Evolutionary conservation across 2,888 invertebrate genomes (phyloP).

Genomic region (Buathra laborator): DNA sequence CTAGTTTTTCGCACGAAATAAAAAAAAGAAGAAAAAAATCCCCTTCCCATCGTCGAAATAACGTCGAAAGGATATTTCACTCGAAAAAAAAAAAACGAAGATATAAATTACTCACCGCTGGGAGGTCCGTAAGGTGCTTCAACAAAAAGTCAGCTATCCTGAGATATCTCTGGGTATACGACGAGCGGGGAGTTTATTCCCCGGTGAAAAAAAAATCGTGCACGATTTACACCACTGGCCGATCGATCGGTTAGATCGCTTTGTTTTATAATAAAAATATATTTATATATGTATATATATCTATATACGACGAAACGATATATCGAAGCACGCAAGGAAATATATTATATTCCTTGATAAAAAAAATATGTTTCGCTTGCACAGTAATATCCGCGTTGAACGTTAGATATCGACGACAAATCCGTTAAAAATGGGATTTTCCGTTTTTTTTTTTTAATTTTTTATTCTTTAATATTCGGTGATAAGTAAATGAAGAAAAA

Average conservation of each 20-base stretch:
- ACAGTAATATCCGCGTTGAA: conserved; percentile 44
- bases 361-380: conserved; percentile 40
- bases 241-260: conserved; percentile 34
- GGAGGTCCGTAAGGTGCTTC: conserved; percentile 29
- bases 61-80: not conserved
- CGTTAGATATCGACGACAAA: conserved; percentile 8
- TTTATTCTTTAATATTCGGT: not conserved
- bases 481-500: conserved; percentile 40
- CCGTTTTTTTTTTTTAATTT: not conserved
- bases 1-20: not conserved
- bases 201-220: conserved; percentile 50
- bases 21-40: not conserved
- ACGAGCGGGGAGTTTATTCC: conserved; percentile 44
- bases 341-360: conserved; percentile 51
- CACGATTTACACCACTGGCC: conserved; percentile 59
- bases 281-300: not conserved
- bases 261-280: conserved; percentile 44
- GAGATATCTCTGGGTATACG: conserved; percentile 38
- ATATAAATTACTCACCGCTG: conserved; percentile 50
- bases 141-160: conserved; percentile 56
- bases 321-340: conserved; percentile 56
- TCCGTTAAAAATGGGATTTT: not conserved
- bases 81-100: not conserved
- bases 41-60: not conserved
- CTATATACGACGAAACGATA: conserved; percentile 33